Base-by-base conservation (phyloP, 2,888 invertebrate species). In the Hydraecia micacea region DNA sequence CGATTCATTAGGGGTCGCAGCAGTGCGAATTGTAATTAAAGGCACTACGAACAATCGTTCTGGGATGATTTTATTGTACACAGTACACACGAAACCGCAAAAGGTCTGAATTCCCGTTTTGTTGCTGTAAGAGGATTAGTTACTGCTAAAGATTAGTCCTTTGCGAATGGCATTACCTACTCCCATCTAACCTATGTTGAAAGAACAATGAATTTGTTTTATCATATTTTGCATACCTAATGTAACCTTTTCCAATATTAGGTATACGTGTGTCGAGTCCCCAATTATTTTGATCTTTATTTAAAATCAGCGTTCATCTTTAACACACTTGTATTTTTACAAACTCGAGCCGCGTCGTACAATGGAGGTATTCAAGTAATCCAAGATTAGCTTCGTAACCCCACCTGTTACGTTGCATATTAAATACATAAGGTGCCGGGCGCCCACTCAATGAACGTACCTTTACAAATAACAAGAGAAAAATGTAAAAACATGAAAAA, bases 1-100 rank as follows among this genome's bases (percentile, higher is more conserved):
- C 93, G 91, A 93, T 93, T 90, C 79, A 86, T 89, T 88, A 87
- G 83, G 79, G 79, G 66, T 69, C 72, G 78, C 69, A 70, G 67
- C 76, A 73, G 73, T 87, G 80, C 75, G 85, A 80, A 84, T 87
- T 81, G 81, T 87, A 89, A 91, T 90, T 90, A 91, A 78, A 88
- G 80, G 82, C 68, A 85, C 73, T 80, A 55, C 80, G 72, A 79
- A 87, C 79, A 86, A 83, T 87, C 65, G 82, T 70, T 73, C 46
- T n/a, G 65, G 74, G 63, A 80, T 83, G n/a, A 80, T 80, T 75
- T 82, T 69, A 86, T 79, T 83, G 62, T 73, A 39, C 69, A 73
- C 32, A 28, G 63, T 55, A 32, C 46, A 62, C 63, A 62, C 70
- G 15, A 28, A 65, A 66, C 60, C 68, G 63, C 72, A 65, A 67